Conservation (phyloP, 2,888 invertebrate species). For the Troides helena region DNA sequence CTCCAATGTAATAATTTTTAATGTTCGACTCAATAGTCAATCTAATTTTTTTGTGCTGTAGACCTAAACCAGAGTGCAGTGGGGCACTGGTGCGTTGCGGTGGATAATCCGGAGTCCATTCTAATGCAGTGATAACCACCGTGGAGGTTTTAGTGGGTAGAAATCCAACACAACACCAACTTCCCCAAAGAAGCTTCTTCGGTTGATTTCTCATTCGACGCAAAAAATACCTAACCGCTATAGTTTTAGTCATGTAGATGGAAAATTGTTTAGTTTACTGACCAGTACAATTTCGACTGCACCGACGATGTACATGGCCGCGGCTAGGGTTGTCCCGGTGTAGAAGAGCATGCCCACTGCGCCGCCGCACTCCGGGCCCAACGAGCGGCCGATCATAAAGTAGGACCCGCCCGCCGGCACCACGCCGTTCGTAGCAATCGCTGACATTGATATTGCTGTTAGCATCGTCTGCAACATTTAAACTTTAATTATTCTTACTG, state of each 20-base stretch:
- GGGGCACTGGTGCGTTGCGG: too few species aligned
- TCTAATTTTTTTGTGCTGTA: too few species aligned
- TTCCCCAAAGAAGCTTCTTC: too few species aligned
- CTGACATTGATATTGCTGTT: slow-evolving; percentile 99
- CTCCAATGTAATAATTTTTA: too few species aligned
- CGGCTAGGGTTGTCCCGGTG: slow-evolving; percentile 98
- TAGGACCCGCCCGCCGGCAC: slow-evolving; percentile 99
- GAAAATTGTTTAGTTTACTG: slow-evolving; percentile 55
- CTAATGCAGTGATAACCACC: too few species aligned
- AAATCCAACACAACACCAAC: too few species aligned
- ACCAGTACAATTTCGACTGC: slow-evolving; percentile 98
- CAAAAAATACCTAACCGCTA: too few species aligned
- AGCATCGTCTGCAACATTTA: slow-evolving; percentile 87
- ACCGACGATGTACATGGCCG: slow-evolving; percentile 99
- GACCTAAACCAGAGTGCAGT: too few species aligned
- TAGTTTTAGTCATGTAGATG: background rate
- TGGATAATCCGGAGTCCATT: too few species aligned
- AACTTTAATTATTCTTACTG: slow-evolving; percentile 81
- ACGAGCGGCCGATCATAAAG: slow-evolving; percentile 99
- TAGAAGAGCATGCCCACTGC: slow-evolving; percentile 99
- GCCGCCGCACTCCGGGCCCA: slow-evolving; percentile 99
- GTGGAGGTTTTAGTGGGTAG: too few species aligned
- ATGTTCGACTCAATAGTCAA: too few species aligned
- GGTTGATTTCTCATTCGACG: too few species aligned
- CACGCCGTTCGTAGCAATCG: slow-evolving; percentile 99